Conservation (phyloP, 2,113 vertebrate species). For the Dissostichus mawsoni region DNA sequence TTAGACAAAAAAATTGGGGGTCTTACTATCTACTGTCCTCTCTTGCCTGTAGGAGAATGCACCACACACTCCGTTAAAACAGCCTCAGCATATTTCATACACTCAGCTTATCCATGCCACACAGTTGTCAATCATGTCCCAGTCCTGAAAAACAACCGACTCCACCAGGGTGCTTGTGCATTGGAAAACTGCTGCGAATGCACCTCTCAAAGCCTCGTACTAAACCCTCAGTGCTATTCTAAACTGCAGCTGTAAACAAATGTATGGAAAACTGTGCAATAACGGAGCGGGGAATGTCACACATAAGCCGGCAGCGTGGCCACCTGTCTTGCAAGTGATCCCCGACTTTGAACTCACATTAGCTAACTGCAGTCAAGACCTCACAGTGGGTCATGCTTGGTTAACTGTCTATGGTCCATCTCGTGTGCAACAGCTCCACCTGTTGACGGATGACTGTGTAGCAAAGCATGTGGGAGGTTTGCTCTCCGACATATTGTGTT, state of each 20-base stretch:
- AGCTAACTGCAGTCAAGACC: slow-evolving; percentile 54
- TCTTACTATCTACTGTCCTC: not conserved
- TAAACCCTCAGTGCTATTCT: slow-evolving; percentile 57
- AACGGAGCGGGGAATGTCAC: slow-evolving; percentile 41
- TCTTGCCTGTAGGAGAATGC: not conserved
- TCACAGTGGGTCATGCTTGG: slow-evolving; percentile 51
- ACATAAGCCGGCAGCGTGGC: slow-evolving; percentile 30
- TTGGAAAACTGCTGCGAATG: slow-evolving; percentile 28
- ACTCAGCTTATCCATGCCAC: slow-evolving; percentile 27
- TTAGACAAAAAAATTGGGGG: not conserved
- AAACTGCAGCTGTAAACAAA: slow-evolving; percentile 60
- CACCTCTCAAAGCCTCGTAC: slow-evolving; percentile 20
- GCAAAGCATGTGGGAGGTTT: not conserved
- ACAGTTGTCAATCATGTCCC: slow-evolving; percentile 41
- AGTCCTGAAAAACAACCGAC: slow-evolving; percentile 43
- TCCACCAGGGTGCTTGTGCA: slow-evolving; percentile 28
- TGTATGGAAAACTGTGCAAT: slow-evolving; percentile 47
- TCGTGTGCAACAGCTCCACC: slow-evolving; percentile 73
- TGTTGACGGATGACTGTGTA: slow-evolving; percentile 58
- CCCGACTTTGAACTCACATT: slow-evolving; percentile 56
- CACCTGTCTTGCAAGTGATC: slow-evolving; percentile 63
- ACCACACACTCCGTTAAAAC: not conserved
- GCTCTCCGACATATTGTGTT: not conserved
- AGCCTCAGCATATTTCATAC: slow-evolving; percentile 42
- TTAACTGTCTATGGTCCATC: slow-evolving; percentile 31